phyloP scores from a whole-genome alignment of 2,113 vertebrate species.

The Rhynchomys soricoides region DNA sequence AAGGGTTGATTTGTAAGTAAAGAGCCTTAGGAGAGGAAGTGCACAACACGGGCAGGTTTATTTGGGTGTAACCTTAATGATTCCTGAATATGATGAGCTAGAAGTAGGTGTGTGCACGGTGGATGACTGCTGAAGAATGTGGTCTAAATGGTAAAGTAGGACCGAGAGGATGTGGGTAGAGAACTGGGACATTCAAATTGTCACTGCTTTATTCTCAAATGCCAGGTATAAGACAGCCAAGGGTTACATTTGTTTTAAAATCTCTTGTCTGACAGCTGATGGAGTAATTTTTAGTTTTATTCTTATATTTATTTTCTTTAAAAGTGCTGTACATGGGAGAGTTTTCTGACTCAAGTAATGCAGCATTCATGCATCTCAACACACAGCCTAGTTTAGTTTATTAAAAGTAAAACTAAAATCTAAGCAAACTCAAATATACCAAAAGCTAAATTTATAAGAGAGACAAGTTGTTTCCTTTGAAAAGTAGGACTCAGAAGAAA shows the following conservation, averaged over 20 bases:
- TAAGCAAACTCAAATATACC: slow-evolving; percentile 48
- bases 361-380: not conserved
- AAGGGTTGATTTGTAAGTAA: not conserved
- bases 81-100: not conserved
- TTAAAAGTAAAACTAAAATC: slow-evolving; percentile 39
- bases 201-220: slow-evolving; percentile 42
- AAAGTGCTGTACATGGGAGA: not conserved
- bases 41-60: not conserved
- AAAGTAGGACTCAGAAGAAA: not conserved
- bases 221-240: not conserved
- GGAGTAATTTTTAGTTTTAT: slow-evolving; percentile 55
- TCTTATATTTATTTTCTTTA: slow-evolving; percentile 47
- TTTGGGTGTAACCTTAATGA: not conserved
- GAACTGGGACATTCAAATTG: not conserved
- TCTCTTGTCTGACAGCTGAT: slow-evolving; percentile 14
- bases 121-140: not conserved
- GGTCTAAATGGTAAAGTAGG: not conserved
- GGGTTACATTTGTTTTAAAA: slow-evolving; percentile 35
- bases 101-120: not conserved
- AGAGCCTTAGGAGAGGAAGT: slow-evolving; percentile 34
- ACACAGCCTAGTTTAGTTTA: not conserved
- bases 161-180: not conserved
- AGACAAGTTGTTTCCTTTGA: slow-evolving; percentile 46
- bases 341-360: slow-evolving; percentile 26
- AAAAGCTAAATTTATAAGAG: slow-evolving; percentile 1